Percentiles rank a stretch among this genome's conserved stretches.
phyloP scores from a whole-genome alignment of 2,888 invertebrate species.

The Ichneumoninae sp. region DNA sequence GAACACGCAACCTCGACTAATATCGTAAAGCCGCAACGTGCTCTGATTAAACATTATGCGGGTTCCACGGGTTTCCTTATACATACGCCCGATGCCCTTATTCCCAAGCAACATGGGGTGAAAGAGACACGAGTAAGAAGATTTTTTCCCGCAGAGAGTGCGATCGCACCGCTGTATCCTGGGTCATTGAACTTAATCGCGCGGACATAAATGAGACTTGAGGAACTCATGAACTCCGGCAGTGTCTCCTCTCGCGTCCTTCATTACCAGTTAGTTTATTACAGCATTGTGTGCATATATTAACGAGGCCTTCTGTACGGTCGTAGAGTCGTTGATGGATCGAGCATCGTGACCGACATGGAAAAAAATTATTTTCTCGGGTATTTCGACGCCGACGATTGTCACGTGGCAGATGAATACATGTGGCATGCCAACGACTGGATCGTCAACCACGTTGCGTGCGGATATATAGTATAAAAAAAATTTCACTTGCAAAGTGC shows the following conservation, averaged over 20 bases:
- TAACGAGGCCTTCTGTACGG: background rate
- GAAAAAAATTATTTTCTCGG: background rate
- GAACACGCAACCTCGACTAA: slow-evolving; percentile 75
- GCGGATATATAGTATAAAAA: background rate
- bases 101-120: slow-evolving; percentile 40
- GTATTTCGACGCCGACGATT: background rate
- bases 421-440: background rate
- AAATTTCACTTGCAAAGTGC: background rate
- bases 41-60: slow-evolving; percentile 84
- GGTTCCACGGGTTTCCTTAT: slow-evolving; percentile 78
- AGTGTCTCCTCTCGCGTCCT: background rate
- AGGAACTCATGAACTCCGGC: slow-evolving; percentile 37
- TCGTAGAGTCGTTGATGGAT: background rate
- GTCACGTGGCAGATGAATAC: slow-evolving; percentile 26
- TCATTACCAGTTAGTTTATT: background rate
- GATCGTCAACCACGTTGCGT: background rate
- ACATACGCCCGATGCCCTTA: slow-evolving; percentile 23
- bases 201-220: slow-evolving; percentile 38
- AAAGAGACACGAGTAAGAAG: slow-evolving; percentile 13
- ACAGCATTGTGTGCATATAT: slow-evolving; percentile 4
- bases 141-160: slow-evolving; percentile 49
- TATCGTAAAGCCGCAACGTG: slow-evolving; percentile 84
- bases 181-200: slow-evolving; percentile 42
- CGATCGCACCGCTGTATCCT: slow-evolving; percentile 22
- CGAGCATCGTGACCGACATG: background rate